phyloP scores from a whole-genome alignment of 1,140 invertebrate genomes.

The Littorina saxatilis region DNA sequence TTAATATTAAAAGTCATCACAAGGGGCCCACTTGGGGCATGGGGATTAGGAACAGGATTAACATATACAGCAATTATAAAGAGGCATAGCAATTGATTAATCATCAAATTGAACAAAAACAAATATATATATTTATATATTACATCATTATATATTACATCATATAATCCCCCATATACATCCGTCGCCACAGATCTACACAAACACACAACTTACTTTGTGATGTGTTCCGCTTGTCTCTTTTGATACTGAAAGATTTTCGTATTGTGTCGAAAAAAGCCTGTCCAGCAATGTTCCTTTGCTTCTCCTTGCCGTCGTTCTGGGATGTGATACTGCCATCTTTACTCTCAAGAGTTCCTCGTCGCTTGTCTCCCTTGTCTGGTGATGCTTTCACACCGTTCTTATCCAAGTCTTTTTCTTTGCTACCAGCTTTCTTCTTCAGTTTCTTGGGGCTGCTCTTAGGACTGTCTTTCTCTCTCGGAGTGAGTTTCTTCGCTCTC shows the following conservation, averaged over 20 bases:
- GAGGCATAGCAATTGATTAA: too few species aligned
- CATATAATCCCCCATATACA: too few species aligned
- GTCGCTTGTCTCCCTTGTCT: neutral
- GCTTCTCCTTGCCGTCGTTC: neutral
- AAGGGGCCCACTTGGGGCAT: too few species aligned
- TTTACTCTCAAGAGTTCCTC: neutral
- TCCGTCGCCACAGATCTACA: too few species aligned
- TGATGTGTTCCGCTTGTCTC: neutral
- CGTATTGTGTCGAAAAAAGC: slow-evolving; percentile 15
- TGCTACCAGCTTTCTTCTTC: slow-evolving; percentile 19
- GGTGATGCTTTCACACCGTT: slow-evolving; percentile 7
- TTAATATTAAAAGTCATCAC: too few species aligned
- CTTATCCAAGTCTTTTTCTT: slow-evolving; percentile 2
- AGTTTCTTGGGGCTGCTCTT: slow-evolving; percentile 39
- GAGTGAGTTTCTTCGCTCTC: slow-evolving; percentile 40
- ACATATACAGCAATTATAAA: too few species aligned
- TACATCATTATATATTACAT: too few species aligned
- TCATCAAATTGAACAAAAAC: too few species aligned
- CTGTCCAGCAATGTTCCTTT: slow-evolving; percentile 26
- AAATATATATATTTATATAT: too few species aligned
- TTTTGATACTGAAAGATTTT: slow-evolving; percentile 26
- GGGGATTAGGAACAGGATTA: too few species aligned
- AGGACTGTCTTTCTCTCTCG: slow-evolving; percentile 26
- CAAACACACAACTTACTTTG: too few species aligned
- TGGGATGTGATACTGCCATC: neutral